Conservation (phyloP, 2,797 vertebrate species). For the Phataginus tricuspis region DNA sequence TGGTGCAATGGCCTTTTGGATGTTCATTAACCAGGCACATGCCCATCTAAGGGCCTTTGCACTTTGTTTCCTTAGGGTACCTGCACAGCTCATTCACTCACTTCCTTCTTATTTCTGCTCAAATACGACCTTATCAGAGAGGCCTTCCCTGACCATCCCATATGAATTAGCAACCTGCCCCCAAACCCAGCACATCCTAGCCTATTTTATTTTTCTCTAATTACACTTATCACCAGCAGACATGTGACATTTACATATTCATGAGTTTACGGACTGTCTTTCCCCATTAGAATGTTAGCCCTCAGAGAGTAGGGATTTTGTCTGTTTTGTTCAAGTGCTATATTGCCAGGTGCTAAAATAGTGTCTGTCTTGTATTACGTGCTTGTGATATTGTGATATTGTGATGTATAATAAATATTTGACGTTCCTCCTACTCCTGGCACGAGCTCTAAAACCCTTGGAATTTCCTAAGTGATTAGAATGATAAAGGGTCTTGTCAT, state of each 20-base stretch:
- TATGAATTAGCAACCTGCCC: background rate
- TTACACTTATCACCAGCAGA: background rate
- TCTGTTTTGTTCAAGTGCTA: background rate
- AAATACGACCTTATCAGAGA: background rate
- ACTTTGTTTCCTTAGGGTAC: background rate
- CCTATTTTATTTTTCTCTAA: background rate
- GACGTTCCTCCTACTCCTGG: background rate
- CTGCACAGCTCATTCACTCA: background rate
- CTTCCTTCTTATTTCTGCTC: background rate
- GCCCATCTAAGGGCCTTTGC: background rate
- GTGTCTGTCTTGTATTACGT: background rate
- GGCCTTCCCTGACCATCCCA: background rate
- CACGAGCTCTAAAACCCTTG: background rate
- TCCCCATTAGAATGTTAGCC: background rate
- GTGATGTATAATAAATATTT: background rate
- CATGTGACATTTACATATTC: background rate
- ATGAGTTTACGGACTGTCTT: background rate
- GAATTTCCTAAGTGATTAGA: background rate
- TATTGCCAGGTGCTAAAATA: background rate
- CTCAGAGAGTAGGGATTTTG: background rate
- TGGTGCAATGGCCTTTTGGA: background rate
- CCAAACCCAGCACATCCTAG: background rate
- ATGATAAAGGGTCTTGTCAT: background rate
- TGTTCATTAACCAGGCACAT: background rate
- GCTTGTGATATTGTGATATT: background rate